These are phyloP conservation scores for Schizopygopsis pylzovi DNA, from an alignment of 2,797 vertebrate genomes.

Conservation along the genomic window DNA sequence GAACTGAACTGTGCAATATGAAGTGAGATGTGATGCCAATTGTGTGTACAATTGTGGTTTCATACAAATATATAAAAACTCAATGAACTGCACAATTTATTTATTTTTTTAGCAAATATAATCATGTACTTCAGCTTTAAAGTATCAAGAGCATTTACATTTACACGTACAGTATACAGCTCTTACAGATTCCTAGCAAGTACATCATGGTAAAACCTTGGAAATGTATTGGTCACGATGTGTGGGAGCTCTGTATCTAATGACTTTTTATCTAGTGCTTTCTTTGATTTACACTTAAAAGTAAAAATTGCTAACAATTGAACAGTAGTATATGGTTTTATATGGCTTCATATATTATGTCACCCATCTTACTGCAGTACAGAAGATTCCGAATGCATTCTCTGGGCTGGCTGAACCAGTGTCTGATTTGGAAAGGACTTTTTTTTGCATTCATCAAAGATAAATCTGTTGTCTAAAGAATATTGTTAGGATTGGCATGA, in stretches of 20 bases:
- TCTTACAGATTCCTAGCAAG: background rate
- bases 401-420: background rate
- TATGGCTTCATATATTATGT: background rate
- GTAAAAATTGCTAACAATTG: background rate
- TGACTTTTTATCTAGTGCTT: no score
- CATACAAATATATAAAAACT: background rate
- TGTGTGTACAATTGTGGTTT: background rate
- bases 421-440: background rate
- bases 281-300: background rate
- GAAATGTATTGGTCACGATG: background rate
- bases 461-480: background rate
- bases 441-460: background rate
- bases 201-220: background rate
- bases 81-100: background rate
- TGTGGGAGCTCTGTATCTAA: background rate
- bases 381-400: background rate
- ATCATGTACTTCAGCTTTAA: background rate
- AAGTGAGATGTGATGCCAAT: background rate
- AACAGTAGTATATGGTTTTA: background rate
- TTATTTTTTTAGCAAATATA: no score
- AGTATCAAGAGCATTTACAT: background rate
- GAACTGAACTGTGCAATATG: background rate
- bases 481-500: background rate
- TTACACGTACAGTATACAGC: background rate
- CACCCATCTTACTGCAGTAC: background rate